A percentile compares a stretch with the other conserved stretches of the same genome.
Evolutionary conservation across 2,797 vertebrate genomes (phyloP).

Genomic region (Macropodus opercularis): DNA sequence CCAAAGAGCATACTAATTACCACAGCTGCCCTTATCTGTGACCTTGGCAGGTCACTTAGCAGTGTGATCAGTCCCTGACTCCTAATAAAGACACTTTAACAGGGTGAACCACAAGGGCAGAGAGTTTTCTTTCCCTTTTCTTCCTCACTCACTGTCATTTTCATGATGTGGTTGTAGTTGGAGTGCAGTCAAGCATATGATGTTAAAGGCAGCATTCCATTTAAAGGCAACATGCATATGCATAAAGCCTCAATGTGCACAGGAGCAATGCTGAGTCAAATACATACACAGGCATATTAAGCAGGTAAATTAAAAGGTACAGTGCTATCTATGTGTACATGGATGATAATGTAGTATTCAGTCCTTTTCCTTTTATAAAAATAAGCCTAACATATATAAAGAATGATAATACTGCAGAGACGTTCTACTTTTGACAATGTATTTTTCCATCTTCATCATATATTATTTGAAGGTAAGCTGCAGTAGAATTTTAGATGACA

Average conservation of each 20-base stretch:
- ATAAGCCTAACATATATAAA: too few species aligned
- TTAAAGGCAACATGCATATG: conserved; percentile 2
- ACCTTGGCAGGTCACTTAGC: conserved; percentile 97
- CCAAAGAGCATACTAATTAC: conserved; percentile 97
- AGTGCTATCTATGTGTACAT: background rate
- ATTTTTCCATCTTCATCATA: too few species aligned
- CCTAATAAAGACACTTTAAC: conserved; percentile 97
- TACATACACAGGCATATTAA: background rate
- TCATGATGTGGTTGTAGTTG: conserved; percentile 23
- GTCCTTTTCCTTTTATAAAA: background rate
- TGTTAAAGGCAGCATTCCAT: background rate
- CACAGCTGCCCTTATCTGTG: conserved; percentile 90
- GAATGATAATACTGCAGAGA: too few species aligned
- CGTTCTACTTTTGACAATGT: too few species aligned
- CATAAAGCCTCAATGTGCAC: background rate
- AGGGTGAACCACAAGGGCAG: conserved; percentile 91
- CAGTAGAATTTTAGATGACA: too few species aligned
- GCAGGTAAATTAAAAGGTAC: background rate
- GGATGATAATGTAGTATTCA: background rate
- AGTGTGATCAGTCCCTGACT: conserved; percentile 99
- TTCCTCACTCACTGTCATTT: conserved; percentile 61
- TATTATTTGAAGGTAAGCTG: too few species aligned
- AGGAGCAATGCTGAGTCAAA: background rate
- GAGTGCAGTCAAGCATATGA: conserved; percentile 12
- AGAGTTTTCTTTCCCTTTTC: conserved; percentile 60